Evolutionary conservation across 2,113 vertebrate genomes (phyloP), one percentile per base, ranked within the genome.

Genomic region (Entosphenus tridentatus): DNA sequence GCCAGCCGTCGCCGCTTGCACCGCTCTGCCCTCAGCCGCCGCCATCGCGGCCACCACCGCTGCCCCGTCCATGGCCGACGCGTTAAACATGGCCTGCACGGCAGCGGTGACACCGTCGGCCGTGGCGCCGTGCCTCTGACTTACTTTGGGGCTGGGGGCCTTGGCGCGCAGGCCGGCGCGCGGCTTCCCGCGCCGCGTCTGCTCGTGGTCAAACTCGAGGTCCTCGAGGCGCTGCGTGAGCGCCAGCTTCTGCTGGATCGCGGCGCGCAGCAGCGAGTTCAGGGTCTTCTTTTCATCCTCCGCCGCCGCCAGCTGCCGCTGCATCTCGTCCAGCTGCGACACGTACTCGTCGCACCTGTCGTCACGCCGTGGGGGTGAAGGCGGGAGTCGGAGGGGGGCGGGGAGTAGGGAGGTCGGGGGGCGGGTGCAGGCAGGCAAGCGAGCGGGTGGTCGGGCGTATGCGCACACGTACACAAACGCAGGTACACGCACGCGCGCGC

Each of bases 91-190:
- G 39, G 39, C 39, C 39, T 39, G 39, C 39, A 39, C 39, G 5
- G 39, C 39, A 5, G 39, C 39, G 39, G 39, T 39, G 39, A 39
- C 39, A 39, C 39, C 39, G 39, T 39, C 39, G 39, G 39, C 39
- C 39, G 39, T 39, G 39, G 75, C 79, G 58, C 10, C 58, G 71
- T 78, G 79, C 80, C 79, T 79, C 79, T 74, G 73, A 91, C 93
- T 95, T 92, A 96, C 93, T 93, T 96, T 97, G 80, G 88, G 87
- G 73, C 88, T 83, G 83, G 86, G 86, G 83, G 85, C 85, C 81
- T 82, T 92, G 77, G 84, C 87, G 81, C 84, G 89, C n/a, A 21
- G 10, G 74, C 87, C 82, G 72, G 86, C 80, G 81, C 92, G 96
- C 78, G 85, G 83, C 69, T 88, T 90, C 77, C 83, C 83, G 57